These are phyloP conservation scores for Uropetala carovei DNA, from an alignment of 2,888 invertebrate genomes.

Conservation along the genomic window DNA sequence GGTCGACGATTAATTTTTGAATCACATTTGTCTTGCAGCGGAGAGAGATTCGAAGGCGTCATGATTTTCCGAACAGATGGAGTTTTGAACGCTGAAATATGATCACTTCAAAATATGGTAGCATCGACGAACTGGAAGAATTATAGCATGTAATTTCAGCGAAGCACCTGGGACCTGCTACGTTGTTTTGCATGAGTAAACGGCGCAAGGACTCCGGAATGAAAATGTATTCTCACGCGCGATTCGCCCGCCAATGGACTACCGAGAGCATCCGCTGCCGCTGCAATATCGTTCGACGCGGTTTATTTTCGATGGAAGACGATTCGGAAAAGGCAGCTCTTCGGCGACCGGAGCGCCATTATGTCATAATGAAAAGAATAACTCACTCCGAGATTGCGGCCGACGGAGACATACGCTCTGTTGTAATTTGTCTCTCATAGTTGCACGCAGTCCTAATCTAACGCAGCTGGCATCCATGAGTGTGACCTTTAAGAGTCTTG, in stretches of 20 bases:
- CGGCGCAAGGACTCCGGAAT: background rate
- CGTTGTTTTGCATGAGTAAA: too few relatives aligned
- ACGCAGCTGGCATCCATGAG: constrained; percentile 21
- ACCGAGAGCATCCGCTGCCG: background rate
- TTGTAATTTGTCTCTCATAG: background rate
- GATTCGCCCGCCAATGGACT: background rate
- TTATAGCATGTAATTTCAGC: too few relatives aligned
- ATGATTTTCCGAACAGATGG: too few relatives aligned
- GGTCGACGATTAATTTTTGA: too few relatives aligned
- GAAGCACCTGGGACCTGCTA: too few relatives aligned
- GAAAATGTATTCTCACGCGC: background rate
- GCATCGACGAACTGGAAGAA: too few relatives aligned
- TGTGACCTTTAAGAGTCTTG: background rate
- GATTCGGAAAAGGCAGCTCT: background rate
- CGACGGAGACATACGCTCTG: background rate
- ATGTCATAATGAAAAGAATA: background rate
- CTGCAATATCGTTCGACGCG: background rate
- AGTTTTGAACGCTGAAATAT: too few relatives aligned
- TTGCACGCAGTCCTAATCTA: background rate
- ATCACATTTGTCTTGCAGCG: too few relatives aligned
- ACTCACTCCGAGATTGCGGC: background rate
- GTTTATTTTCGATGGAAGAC: background rate
- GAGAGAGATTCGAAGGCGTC: too few relatives aligned
- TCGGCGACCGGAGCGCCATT: background rate
- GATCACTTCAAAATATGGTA: too few relatives aligned